Evolutionary conservation across 2,113 vertebrate genomes (phyloP).

Genomic region (Tringa solitaria): DNA sequence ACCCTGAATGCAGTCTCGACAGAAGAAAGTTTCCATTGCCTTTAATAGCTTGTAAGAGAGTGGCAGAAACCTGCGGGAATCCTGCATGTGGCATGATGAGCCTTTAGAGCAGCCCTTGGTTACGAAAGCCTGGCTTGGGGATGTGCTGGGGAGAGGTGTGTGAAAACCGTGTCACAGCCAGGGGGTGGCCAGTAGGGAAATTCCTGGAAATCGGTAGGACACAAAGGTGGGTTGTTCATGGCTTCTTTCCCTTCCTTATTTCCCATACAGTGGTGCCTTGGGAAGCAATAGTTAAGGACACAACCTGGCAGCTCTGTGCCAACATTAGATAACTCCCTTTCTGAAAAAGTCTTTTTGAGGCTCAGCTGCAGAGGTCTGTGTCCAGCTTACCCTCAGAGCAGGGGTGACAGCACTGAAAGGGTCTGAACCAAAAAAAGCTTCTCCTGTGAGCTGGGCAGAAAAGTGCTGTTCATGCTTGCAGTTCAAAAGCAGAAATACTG

Average conservation of each 20-base stretch:
- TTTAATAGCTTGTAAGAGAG: not conserved
- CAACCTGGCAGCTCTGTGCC: not conserved
- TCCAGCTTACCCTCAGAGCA: not conserved
- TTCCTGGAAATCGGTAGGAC: not conserved
- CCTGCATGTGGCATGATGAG: not conserved
- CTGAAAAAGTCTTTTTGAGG: not conserved
- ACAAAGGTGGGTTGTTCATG: not conserved
- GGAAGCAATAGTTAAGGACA: not conserved
- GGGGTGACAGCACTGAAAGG: not conserved
- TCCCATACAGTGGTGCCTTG: not conserved
- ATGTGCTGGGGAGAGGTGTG: not conserved
- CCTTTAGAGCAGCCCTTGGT: not conserved
- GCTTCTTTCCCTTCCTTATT: not conserved
- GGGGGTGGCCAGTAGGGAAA: not conserved
- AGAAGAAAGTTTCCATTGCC: not conserved
- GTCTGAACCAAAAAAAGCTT: not conserved
- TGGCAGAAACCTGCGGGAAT: not conserved
- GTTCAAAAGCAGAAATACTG: not conserved
- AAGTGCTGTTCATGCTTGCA: not conserved
- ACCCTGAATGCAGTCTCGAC: not conserved
- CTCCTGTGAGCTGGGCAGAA: not conserved
- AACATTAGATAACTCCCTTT: not conserved
- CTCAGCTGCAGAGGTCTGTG: not conserved
- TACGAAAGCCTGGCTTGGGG: not conserved
- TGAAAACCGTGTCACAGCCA: not conserved